Evolutionary conservation across 1,140 invertebrate species (phyloP), one percentile per base, ranked within the genome.

Genomic region (Drosophila leontia): DNA sequence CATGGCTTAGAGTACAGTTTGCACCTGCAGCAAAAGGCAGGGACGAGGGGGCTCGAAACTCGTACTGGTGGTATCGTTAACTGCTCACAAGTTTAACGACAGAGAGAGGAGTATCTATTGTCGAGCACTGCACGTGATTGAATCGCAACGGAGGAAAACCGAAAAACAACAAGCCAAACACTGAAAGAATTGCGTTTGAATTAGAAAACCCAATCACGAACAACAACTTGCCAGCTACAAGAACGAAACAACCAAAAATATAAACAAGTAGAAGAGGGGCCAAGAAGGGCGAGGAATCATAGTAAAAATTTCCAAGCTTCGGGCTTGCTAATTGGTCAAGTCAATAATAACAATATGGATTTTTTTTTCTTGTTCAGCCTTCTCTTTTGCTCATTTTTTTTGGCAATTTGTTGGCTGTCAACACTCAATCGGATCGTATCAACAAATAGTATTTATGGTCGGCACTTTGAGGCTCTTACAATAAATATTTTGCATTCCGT

Each of bases 191-290:
- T 72, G 75, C 68, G 60, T 72, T 56, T 60, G 62, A 85, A 90
- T 90, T 90, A 90, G 81, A 85, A 59, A 90, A 85, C 65, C 85
- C 60, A 63, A 82, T 91, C 85, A 90, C 85, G 85, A 81, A 67
- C 76, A 34, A 50, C 64, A 62, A 58, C 53, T 56, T 39, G 29
- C 70, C 47, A 64, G 32, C 71, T 70, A 87, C 71, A 87, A 87
- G 80, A 90, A 81, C 70, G 68, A 63, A 71, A 57, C 60, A 71
- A 53, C 70, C 42, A 59, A 50, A 42, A 51, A 53, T n/a, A 59
- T n/a, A 48, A 48, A 32, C n/a, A 32, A 11, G 42, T 13, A 39
- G 5, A 2, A 29, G 50, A n/a, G 11, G 35, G 32, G 50, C 11
- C 34, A 15, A 34, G 19, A 45, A 44, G 45, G 41, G 58, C 45